Evolutionary conservation across 2,888 invertebrate species (phyloP).

Genomic region (Amorpha juglandis): DNA sequence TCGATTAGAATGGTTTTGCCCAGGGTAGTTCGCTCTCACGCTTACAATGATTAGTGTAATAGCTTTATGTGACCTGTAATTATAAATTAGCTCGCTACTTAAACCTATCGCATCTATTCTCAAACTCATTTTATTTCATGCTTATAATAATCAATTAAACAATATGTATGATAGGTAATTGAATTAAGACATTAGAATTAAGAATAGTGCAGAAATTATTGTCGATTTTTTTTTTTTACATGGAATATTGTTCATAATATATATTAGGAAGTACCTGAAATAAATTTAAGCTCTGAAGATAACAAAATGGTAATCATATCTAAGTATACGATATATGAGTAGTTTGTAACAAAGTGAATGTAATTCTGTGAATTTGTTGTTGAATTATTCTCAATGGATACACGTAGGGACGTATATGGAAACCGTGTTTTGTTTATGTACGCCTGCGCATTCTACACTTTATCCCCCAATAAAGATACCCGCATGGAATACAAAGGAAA

Average conservation of each 20-base stretch:
- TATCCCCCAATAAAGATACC: conserved; percentile 54
- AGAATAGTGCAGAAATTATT: conserved; percentile 5
- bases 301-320: conserved; percentile 3
- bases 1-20: conserved; percentile 63
- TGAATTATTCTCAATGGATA: conserved; percentile 48
- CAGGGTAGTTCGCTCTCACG: conserved; percentile 78
- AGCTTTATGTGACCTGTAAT: conserved; percentile 63
- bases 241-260: no score
- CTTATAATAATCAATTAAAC: neutral
- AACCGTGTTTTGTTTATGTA: conserved; percentile 46
- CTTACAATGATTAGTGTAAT: conserved; percentile 70
- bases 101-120: conserved; percentile 10
- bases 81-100: conserved; percentile 49
- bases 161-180: no score
- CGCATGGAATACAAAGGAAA: conserved; percentile 69
- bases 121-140: conserved; percentile 17
- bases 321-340: conserved; percentile 17
- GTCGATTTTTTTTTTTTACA: no score
- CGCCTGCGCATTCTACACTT: conserved; percentile 46
- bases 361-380: conserved; percentile 46
- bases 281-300: neutral
- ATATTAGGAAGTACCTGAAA: no score
- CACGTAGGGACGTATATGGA: conserved; percentile 47
- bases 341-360: conserved; percentile 39
- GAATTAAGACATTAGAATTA: no score